A percentile compares a stretch with the other conserved stretches of the same genome.
Evolutionary conservation across 2,113 vertebrate species (phyloP).

Genomic region (Daubentonia madagascariensis): DNA sequence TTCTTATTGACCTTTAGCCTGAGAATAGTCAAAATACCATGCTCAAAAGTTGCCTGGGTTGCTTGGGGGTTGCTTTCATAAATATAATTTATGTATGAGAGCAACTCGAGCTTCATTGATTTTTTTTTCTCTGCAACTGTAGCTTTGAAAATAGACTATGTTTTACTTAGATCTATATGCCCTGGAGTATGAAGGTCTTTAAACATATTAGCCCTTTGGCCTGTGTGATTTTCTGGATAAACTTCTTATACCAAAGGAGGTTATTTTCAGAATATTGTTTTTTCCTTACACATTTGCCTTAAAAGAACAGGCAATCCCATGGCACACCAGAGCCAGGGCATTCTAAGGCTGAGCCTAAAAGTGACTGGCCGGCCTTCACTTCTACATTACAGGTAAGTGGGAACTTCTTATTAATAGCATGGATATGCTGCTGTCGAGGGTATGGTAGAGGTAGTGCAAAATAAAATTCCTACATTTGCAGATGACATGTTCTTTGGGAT

Average conservation of each 20-base stretch:
- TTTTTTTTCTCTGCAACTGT: neutral
- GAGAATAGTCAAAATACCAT: neutral
- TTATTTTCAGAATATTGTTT: neutral
- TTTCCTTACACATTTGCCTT: neutral
- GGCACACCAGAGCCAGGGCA: too few species aligned
- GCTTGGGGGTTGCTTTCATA: neutral
- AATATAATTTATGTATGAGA: neutral
- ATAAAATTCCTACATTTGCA: neutral
- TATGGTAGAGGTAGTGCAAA: neutral
- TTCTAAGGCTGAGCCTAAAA: neutral
- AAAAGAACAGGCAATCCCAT: neutral
- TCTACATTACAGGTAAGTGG: neutral
- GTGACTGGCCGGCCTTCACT: neutral
- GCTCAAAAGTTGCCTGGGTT: neutral
- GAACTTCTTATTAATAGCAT: neutral
- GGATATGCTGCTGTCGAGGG: neutral
- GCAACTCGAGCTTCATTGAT: neutral
- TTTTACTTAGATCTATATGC: neutral
- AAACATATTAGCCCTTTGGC: neutral
- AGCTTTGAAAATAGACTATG: neutral
- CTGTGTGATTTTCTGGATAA: constrained; percentile 4
- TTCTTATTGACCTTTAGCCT: neutral
- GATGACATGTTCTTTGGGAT: neutral
- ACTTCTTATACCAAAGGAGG: neutral
- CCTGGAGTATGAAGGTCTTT: neutral